Conservation (phyloP, 1,140 invertebrate species). For the Hypothenemus hampei region DNA sequence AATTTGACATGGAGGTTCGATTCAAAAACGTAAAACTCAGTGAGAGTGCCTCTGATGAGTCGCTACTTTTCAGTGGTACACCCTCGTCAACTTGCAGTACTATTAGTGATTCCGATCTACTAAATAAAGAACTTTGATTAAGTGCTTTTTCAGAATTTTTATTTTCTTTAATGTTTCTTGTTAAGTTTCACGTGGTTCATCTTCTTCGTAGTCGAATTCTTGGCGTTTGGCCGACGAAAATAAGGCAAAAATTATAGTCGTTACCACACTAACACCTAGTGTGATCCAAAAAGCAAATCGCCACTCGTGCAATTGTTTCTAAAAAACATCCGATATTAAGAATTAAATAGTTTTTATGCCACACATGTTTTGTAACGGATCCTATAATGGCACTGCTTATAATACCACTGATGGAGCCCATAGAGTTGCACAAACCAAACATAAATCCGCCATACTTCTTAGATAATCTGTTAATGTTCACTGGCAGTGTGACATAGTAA, state of each 20-base stretch:
- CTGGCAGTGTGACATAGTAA: constrained; percentile 17
- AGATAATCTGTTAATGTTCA: constrained; percentile 14
- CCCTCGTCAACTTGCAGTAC: background rate
- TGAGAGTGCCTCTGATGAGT: background rate
- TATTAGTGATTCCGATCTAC: constrained; percentile 3
- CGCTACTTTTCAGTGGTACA: background rate
- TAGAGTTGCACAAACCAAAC: constrained; percentile 13
- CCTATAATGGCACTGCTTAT: constrained; percentile 15
- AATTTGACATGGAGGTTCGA: constrained; percentile 5
- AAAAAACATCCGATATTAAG: background rate
- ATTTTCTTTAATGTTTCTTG: background rate
- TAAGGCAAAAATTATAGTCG: background rate
- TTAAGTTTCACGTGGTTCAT: background rate
- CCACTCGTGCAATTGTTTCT: constrained; percentile 14
- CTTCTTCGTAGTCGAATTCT: constrained; percentile 10
- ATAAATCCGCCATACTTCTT: constrained; percentile 19
- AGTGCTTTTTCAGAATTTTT: no score
- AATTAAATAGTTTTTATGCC: background rate
- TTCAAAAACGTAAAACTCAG: background rate
- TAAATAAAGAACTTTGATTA: background rate
- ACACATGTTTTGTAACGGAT: constrained; percentile 14
- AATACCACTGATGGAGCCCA: constrained; percentile 12
- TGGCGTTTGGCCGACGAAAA: constrained; percentile 13
- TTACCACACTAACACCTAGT: constrained; percentile 1
- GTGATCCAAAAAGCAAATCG: constrained; percentile 15